A percentile compares a stretch with the other conserved stretches of the same genome.
These are phyloP conservation scores for Anthonomus grandis DNA, from an alignment of 1,140 invertebrate species.

Conservation along the genomic window DNA sequence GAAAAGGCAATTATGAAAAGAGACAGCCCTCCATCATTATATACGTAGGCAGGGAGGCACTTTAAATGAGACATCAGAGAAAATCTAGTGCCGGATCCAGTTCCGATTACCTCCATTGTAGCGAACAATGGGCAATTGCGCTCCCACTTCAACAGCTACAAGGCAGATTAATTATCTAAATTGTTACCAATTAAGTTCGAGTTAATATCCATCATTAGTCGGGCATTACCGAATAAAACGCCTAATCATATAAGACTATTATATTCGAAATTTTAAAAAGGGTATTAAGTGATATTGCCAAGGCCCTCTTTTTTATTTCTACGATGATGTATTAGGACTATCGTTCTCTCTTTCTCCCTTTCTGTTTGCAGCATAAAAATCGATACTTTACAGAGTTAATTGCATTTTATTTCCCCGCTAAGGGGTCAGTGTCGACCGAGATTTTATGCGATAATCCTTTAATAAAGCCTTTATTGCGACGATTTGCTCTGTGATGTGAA, in stretches of 20 bases:
- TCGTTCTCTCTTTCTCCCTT: too few relatives aligned
- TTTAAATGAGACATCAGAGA: conserved; percentile 44
- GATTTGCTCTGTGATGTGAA: too few relatives aligned
- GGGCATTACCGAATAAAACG: conserved; percentile 33
- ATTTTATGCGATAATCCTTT: conserved; percentile 1
- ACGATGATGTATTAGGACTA: too few relatives aligned
- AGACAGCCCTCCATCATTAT: conserved; percentile 38
- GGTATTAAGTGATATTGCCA: conserved; percentile 20
- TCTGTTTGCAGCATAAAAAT: conserved; percentile 5
- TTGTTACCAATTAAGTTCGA: conserved; percentile 53
- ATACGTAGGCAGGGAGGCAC: conserved; percentile 34
- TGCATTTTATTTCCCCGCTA: conserved; percentile 10
- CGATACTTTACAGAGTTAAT: conserved; percentile 13
- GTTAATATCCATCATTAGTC: conserved; percentile 47
- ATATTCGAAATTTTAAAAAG: conserved; percentile 16
- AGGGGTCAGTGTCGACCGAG: conserved; percentile 5
- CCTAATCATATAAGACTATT: conserved; percentile 25
- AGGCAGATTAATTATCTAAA: conserved; percentile 52
- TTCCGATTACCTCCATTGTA: conserved; percentile 49
- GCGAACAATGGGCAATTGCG: conserved; percentile 48
- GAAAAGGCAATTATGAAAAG: conserved; percentile 40
- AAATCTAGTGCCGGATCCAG: conserved; percentile 40
- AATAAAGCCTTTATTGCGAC: too few relatives aligned
- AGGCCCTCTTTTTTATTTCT: too few relatives aligned
- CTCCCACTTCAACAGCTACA: conserved; percentile 47